phyloP scores from a whole-genome alignment of 2,888 invertebrate species.

The Melanostoma scalare region DNA sequence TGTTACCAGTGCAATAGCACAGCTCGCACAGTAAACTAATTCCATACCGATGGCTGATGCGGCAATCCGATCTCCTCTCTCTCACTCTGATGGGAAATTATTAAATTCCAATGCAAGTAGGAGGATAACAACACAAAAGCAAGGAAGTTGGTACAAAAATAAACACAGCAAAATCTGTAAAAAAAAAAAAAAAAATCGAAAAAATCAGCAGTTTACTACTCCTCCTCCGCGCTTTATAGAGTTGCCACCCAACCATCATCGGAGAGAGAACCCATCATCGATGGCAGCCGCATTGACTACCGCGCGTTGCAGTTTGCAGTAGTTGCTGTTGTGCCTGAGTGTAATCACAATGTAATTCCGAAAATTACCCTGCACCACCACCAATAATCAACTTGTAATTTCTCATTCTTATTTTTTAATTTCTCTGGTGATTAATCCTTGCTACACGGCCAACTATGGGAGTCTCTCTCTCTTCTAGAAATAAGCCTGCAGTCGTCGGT shows the following conservation, averaged over 20 bases:
- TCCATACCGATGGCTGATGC: constrained; percentile 36
- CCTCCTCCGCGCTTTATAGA: constrained; percentile 53
- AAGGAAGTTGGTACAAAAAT: constrained; percentile 37
- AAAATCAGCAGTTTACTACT: constrained; percentile 38
- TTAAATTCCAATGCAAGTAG: constrained; percentile 73
- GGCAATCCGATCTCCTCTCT: not conserved
- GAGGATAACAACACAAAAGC: constrained; percentile 65
- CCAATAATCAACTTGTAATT: constrained; percentile 73
- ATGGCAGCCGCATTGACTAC: constrained; percentile 59
- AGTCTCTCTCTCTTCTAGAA: not conserved
- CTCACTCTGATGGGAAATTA: constrained; percentile 61
- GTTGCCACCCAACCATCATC: constrained; percentile 33
- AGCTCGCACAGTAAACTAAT: constrained; percentile 55
- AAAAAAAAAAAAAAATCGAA: constrained; percentile 13
- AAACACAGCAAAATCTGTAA: not conserved
- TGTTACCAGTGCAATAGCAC: constrained; percentile 62
- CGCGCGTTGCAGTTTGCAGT: constrained; percentile 53
- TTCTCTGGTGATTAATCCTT: constrained; percentile 69
- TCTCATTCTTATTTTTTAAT: constrained; percentile 69
- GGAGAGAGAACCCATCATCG: constrained; percentile 33
- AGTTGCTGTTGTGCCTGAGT: constrained; percentile 49
- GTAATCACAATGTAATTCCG: constrained; percentile 72
- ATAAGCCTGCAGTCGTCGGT: not conserved
- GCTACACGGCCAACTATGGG: not conserved
- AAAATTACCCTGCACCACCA: constrained; percentile 72